Conservation (phyloP, 2,113 vertebrate genomes). For the Nerophis ophidion region DNA sequence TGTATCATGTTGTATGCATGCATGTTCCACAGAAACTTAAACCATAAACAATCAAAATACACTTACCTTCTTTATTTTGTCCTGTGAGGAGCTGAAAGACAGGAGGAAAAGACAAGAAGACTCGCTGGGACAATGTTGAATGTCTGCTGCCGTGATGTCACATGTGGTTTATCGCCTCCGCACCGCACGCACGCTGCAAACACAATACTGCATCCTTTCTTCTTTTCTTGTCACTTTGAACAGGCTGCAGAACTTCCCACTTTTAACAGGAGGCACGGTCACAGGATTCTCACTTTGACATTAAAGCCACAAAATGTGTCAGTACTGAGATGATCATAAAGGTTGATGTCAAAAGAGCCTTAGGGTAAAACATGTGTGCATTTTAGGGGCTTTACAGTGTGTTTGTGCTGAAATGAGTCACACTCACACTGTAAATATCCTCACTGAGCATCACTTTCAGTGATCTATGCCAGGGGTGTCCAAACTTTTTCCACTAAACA, state of each 20-base stretch:
- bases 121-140: too few relatives aligned
- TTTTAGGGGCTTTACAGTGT: constrained; percentile 15
- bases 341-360: constrained; percentile 22
- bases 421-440: neutral
- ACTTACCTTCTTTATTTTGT: neutral
- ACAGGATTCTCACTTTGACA: neutral
- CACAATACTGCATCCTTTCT: neutral
- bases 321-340: constrained; percentile 7
- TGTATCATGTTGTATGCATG: too few relatives aligned
- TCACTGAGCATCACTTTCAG: too few relatives aligned
- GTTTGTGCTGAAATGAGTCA: constrained; percentile 34
- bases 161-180: neutral
- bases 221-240: neutral
- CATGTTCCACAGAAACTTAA: too few relatives aligned
- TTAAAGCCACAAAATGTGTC: constrained; percentile 7
- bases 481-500: too few relatives aligned
- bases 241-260: neutral
- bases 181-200: neutral
- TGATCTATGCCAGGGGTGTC: too few relatives aligned
- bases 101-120: neutral
- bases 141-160: neutral
- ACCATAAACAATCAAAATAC: too few relatives aligned
- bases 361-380: constrained; percentile 3
- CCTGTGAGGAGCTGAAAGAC: neutral
- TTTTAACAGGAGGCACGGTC: neutral